Evolutionary conservation across 2,888 invertebrate species (phyloP).

Genomic region (Scrobipalpa atriplicella): DNA sequence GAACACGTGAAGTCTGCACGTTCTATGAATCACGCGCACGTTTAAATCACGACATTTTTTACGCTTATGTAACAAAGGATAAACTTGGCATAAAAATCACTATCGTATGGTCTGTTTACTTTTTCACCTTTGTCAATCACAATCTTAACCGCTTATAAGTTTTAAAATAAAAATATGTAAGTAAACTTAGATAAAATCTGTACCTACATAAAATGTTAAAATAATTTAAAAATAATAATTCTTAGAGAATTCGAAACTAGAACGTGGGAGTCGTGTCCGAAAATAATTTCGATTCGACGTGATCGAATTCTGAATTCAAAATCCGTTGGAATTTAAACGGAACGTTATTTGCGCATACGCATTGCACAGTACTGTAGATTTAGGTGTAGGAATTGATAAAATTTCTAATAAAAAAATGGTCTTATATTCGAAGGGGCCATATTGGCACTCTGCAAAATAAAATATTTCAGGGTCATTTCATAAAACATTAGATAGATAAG

Average conservation of each 20-base stretch:
- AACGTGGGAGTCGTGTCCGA: neutral
- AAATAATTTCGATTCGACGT: conserved; percentile 10
- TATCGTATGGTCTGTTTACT: too few relatives aligned
- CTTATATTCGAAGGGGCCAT: too few relatives aligned
- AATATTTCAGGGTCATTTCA: too few relatives aligned
- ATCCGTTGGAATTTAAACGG: neutral
- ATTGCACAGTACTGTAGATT: conserved; percentile 2
- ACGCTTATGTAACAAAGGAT: neutral
- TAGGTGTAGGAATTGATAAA: too few relatives aligned
- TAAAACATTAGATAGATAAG: too few relatives aligned
- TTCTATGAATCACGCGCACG: conserved; percentile 7
- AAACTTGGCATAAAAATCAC: too few relatives aligned
- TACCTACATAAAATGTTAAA: neutral
- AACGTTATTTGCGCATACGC: conserved; percentile 15
- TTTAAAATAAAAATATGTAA: too few relatives aligned
- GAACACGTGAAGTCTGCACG: neutral
- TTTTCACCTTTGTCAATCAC: too few relatives aligned
- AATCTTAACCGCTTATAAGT: too few relatives aligned
- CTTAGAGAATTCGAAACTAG: neutral
- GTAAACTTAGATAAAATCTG: too few relatives aligned
- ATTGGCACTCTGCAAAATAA: too few relatives aligned
- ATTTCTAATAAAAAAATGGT: too few relatives aligned
- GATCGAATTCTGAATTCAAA: conserved; percentile 7
- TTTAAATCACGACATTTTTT: neutral
- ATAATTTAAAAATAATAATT: neutral